Percentiles rank a stretch among this genome's conserved stretches.
Evolutionary conservation across 2,888 invertebrate species (phyloP).

Genomic region (Nemurella pictetii): DNA sequence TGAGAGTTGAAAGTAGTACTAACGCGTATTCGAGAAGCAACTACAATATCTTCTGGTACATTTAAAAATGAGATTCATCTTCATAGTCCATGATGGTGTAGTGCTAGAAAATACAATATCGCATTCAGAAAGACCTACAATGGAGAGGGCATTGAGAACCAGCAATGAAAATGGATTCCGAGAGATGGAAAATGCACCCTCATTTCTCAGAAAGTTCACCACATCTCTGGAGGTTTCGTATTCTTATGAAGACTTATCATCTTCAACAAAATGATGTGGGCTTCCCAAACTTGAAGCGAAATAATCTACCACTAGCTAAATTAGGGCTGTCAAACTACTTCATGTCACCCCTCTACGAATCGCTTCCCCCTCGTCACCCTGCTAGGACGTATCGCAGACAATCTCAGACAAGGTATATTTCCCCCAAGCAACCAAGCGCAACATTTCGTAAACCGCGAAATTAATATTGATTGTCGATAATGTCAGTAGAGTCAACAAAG

Average conservation of each 20-base stretch:
- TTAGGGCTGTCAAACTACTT: background rate
- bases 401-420: no score
- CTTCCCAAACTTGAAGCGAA: background rate
- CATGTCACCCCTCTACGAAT: background rate
- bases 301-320: background rate
- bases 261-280: background rate
- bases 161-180: background rate
- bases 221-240: background rate
- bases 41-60: background rate
- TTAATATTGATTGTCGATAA: background rate
- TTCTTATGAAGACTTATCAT: background rate
- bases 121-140: background rate
- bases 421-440: background rate
- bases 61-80: background rate
- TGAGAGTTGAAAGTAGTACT: background rate
- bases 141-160: background rate
- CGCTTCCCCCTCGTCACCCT: background rate
- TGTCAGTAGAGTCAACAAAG: background rate
- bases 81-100: background rate
- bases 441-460: background rate
- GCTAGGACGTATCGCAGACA: no score
- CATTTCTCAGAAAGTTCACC: background rate
- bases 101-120: background rate
- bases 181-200: background rate
- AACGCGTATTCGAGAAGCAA: background rate